phyloP scores from a whole-genome alignment of 1,140 invertebrate genomes.

The Schmidtea mediterranea region DNA sequence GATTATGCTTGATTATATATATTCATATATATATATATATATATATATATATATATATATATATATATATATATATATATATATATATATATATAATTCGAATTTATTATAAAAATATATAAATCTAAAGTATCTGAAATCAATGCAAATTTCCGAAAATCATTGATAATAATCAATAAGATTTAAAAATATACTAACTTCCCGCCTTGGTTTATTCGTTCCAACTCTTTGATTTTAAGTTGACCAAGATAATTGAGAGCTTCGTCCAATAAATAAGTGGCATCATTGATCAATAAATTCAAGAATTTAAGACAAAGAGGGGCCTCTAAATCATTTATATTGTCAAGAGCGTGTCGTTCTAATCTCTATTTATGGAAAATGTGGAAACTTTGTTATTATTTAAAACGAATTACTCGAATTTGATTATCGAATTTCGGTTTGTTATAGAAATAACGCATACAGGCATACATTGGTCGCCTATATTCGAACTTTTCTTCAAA shows the following conservation, averaged over 20 bases:
- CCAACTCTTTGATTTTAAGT: conserved; percentile 41
- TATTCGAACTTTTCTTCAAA: conserved; percentile 96
- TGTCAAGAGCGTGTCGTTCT: conserved; percentile 46
- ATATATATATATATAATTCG: no score
- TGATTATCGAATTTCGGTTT: conserved; percentile 35
- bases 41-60: no score
- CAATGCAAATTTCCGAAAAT: no score
- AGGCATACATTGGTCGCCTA: conserved; percentile 64
- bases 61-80: no score
- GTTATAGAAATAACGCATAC: conserved; percentile 70
- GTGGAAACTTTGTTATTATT: conserved; percentile 4
- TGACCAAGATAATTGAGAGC: conserved; percentile 53
- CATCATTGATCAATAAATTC: conserved; percentile 79
- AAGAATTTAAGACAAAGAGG: conserved; percentile 72
- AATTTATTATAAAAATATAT: no score
- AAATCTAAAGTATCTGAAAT: no score
- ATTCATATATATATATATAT: no score
- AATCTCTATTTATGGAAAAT: conserved; percentile 32
- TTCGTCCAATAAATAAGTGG: conserved; percentile 69
- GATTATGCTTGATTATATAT: no score
- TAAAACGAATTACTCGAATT: neutral
- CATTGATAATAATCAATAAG: neutral
- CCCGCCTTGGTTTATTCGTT: conserved; percentile 44
- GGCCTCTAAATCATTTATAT: conserved; percentile 61
- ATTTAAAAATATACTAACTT: conserved; percentile 9